Conservation (phyloP, 2,888 invertebrate genomes). For the Andrena marginata region DNA sequence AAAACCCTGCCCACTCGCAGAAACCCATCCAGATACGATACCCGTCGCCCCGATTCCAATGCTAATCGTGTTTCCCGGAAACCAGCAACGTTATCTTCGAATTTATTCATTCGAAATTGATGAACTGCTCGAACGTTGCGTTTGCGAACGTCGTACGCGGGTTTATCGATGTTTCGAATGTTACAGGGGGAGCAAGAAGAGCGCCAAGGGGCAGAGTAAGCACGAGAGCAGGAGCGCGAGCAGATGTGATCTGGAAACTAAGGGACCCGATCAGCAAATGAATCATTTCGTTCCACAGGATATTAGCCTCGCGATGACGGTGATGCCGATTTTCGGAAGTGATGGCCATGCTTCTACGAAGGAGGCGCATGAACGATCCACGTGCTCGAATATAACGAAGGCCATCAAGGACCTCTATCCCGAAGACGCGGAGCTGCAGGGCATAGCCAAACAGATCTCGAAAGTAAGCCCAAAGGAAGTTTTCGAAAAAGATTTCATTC, state of each 20-base stretch:
- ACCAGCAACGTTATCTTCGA: not conserved
- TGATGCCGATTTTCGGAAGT: constrained; percentile 71
- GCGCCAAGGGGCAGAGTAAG: not conserved
- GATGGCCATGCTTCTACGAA: not conserved
- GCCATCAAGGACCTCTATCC: constrained; percentile 80
- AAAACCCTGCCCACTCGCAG: too few relatives aligned
- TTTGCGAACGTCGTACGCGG: too few relatives aligned
- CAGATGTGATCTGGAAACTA: not conserved
- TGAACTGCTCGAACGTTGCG: not conserved
- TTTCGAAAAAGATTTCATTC: not conserved
- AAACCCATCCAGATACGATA: too few relatives aligned
- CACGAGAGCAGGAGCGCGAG: constrained; percentile 45
- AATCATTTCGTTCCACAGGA: constrained; percentile 57
- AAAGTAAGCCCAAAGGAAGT: constrained; percentile 84
- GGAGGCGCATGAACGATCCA: not conserved
- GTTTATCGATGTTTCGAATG: too few relatives aligned
- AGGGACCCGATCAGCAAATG: constrained; percentile 26
- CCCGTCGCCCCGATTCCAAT: too few relatives aligned
- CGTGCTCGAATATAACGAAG: constrained; percentile 76
- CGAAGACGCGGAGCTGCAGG: constrained; percentile 87
- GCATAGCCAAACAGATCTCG: constrained; percentile 89
- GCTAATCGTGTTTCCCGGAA: too few relatives aligned
- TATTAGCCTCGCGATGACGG: constrained; percentile 71
- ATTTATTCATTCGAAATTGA: not conserved
- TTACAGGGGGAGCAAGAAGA: not conserved